Percentiles rank a stretch among this genome's conserved stretches.
phyloP scores from a whole-genome alignment of 2,888 invertebrate genomes.

The Muschampia plurimacula region DNA sequence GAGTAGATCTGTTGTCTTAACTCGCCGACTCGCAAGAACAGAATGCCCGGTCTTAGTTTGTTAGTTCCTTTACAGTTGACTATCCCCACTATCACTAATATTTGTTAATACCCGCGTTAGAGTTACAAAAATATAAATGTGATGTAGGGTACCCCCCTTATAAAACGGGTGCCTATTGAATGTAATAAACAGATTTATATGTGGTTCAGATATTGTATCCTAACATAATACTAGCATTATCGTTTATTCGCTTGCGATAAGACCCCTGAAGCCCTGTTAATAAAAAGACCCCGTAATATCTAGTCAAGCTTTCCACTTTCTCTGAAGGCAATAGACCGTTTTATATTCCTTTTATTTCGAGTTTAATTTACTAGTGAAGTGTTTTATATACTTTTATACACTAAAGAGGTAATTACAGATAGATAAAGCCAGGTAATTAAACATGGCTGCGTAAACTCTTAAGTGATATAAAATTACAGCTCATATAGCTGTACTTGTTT shows the following conservation, averaged over 20 bases:
- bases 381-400: not conserved
- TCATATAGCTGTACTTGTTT: too few relatives aligned
- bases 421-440: not conserved
- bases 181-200: not conserved
- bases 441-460: not conserved
- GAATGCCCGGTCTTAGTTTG: not conserved
- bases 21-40: not conserved
- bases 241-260: not conserved
- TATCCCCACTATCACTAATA: not conserved
- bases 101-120: not conserved
- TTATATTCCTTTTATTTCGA: not conserved
- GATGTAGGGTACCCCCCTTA: not conserved
- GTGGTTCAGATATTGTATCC: not conserved
- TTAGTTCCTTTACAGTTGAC: not conserved
- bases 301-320: not conserved
- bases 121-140: not conserved
- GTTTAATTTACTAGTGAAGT: not conserved
- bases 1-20: not conserved
- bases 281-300: conserved; percentile 3
- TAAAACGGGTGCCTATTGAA: not conserved
- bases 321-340: conserved; percentile 2
- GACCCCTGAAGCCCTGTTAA: not conserved
- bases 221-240: not conserved
- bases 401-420: not conserved
- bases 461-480: too few relatives aligned